Evolutionary conservation across 2,113 vertebrate species (phyloP).

Genomic region (Poecile atricapillus): DNA sequence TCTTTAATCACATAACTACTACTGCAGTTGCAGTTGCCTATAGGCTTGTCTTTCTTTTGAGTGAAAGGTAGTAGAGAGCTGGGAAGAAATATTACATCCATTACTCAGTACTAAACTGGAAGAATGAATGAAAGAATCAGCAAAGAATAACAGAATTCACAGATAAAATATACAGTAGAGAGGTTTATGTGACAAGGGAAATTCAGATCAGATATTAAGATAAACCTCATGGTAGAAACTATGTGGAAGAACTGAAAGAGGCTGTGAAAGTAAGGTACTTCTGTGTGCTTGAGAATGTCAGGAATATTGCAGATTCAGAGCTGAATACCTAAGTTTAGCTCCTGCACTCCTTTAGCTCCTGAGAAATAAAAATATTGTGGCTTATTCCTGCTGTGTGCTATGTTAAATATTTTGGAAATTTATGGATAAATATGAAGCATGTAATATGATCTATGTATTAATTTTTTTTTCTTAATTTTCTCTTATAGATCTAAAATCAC

Average conservation of each 20-base stretch:
- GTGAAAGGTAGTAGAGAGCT: not conserved
- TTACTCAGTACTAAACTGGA: not conserved
- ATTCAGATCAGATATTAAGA: not conserved
- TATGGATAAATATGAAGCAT: not conserved
- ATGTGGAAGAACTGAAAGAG: not conserved
- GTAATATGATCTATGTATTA: not conserved
- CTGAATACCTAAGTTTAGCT: not conserved
- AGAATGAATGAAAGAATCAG: not conserved
- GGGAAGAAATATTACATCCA: not conserved
- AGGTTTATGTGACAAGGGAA: not conserved
- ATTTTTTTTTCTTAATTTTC: not conserved
- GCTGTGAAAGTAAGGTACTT: not conserved
- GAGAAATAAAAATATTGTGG: not conserved
- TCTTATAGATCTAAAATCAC: not conserved
- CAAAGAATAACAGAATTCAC: not conserved
- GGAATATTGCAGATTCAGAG: not conserved
- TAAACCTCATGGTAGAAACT: not conserved
- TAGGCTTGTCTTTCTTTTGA: not conserved
- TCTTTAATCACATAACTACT: constrained; percentile 3
- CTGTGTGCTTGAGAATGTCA: not conserved
- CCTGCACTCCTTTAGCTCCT: not conserved
- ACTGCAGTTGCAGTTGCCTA: not conserved
- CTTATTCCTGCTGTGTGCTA: not conserved
- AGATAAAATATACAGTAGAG: not conserved
- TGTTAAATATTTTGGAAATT: not conserved